These are phyloP conservation scores for Silurus meridionalis DNA, from an alignment of 2,113 vertebrate species.

Conservation along the genomic window DNA sequence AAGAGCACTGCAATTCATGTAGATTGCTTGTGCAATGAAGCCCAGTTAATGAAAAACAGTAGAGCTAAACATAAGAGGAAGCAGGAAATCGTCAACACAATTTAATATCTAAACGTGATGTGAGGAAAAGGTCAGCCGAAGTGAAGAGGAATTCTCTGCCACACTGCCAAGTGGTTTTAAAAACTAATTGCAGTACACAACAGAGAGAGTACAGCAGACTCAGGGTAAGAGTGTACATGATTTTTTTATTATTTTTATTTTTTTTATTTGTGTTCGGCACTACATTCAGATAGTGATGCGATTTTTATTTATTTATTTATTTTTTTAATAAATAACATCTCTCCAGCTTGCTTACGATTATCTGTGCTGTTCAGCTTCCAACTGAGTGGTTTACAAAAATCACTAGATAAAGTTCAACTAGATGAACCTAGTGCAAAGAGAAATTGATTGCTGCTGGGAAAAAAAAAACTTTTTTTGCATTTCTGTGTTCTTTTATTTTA, in stretches of 20 bases:
- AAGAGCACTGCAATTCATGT: slow-evolving; percentile 27
- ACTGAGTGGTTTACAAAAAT: not conserved
- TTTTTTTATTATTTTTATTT: not conserved
- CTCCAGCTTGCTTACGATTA: not conserved
- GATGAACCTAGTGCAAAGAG: not conserved
- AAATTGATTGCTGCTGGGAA: not conserved
- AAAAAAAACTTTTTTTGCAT: not conserved
- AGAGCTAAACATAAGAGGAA: slow-evolving; percentile 5
- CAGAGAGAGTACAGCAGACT: not conserved
- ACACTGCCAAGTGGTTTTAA: not conserved
- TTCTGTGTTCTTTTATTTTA: not conserved
- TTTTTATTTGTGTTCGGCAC: not conserved
- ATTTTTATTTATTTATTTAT: not conserved
- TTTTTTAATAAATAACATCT: not conserved
- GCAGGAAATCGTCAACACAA: slow-evolving; percentile 24
- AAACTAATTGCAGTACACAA: not conserved
- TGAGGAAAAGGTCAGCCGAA: slow-evolving; percentile 26
- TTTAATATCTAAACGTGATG: slow-evolving; percentile 27
- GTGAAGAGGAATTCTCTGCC: slow-evolving; percentile 24
- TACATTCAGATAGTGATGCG: not conserved
- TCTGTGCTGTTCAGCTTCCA: not conserved
- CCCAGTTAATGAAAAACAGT: slow-evolving; percentile 31
- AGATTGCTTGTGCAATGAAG: slow-evolving; percentile 19
- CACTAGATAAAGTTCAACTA: not conserved
- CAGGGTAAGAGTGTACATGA: not conserved